These are phyloP conservation scores for Acanthis flammea DNA, from an alignment of 2,797 vertebrate species.

Conservation along the genomic window DNA sequence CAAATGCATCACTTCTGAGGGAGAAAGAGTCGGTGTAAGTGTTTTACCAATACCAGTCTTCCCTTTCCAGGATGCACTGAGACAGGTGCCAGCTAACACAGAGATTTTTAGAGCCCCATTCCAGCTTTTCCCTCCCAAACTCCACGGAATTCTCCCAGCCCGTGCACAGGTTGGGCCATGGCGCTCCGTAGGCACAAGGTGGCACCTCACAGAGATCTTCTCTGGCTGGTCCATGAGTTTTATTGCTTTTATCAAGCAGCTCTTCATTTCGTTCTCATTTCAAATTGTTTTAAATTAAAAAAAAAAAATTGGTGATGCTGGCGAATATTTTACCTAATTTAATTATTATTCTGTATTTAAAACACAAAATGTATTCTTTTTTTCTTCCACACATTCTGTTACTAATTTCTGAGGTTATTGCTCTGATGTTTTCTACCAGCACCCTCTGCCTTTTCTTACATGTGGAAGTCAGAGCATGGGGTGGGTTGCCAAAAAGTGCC, in stretches of 20 bases:
- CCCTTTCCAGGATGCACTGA: background rate
- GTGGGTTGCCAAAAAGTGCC: background rate
- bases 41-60: background rate
- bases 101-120: background rate
- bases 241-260: no score
- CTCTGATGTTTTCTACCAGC: background rate
- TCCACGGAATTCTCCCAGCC: accelerated
- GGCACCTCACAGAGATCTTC: background rate
- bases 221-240: background rate
- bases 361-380: background rate
- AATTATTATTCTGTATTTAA: background rate
- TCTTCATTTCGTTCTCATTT: background rate
- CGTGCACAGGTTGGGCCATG: background rate
- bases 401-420: background rate
- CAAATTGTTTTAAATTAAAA: background rate
- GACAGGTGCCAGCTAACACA: background rate
- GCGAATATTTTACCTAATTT: background rate
- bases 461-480: background rate
- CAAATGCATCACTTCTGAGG: background rate
- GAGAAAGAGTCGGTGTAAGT: background rate
- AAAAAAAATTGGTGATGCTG: background rate
- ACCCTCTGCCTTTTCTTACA: background rate
- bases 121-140: background rate
- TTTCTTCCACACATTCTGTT: background rate
- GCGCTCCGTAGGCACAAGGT: background rate